phyloP scores from a whole-genome alignment of 2,113 vertebrate genomes.

The Solea solea region DNA sequence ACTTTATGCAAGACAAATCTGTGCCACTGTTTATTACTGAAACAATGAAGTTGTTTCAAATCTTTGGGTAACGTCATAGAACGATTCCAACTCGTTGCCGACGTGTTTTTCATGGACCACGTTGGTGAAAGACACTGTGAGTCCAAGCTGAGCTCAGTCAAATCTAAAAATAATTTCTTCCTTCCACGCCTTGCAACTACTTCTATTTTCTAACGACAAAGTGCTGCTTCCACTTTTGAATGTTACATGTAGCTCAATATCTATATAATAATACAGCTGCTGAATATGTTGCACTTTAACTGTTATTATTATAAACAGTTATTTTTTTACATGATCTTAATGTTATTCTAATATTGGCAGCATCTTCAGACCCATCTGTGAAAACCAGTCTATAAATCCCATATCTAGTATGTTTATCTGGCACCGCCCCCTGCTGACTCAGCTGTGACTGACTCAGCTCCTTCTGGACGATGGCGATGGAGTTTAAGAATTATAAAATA shows the following conservation, averaged over 20 bases:
- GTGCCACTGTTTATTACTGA: background rate
- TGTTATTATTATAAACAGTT: background rate
- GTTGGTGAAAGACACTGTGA: background rate
- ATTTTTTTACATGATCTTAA: background rate
- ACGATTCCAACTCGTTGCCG: background rate
- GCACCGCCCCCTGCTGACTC: background rate
- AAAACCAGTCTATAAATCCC: background rate
- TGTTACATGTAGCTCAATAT: background rate
- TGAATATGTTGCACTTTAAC: background rate
- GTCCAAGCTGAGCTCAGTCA: constrained; percentile 7
- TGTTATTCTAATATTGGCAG: background rate
- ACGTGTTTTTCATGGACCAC: background rate
- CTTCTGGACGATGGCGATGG: background rate
- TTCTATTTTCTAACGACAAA: background rate
- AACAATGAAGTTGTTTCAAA: background rate
- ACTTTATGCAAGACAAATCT: background rate
- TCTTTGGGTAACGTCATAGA: background rate
- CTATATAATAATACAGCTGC: background rate
- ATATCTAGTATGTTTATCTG: constrained; percentile 6
- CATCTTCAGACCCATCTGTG: background rate
- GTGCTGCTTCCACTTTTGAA: background rate
- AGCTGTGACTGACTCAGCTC: constrained; percentile 8
- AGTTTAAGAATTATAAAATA: constrained; percentile 13
- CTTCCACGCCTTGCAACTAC: background rate
- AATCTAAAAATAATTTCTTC: constrained; percentile 14